phyloP scores from a whole-genome alignment of 1,140 invertebrate species.

The Araneus ventricosus region DNA sequence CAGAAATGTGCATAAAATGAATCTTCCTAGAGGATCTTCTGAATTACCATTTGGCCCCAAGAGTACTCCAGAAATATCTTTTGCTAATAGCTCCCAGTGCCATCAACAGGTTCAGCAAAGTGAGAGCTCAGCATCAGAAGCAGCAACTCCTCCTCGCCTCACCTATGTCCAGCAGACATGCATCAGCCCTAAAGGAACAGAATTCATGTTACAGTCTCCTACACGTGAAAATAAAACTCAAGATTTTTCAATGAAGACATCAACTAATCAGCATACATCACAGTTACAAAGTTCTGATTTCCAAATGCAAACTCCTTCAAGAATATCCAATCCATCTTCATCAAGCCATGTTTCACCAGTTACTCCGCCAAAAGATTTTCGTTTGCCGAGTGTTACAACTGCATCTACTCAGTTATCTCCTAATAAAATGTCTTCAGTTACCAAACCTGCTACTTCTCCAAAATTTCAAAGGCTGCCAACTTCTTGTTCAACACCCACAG shows the following conservation, averaged over 20 bases:
- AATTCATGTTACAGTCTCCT: constrained; percentile 63
- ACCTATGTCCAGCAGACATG: constrained; percentile 49
- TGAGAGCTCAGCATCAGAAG: constrained; percentile 39
- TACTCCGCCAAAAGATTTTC: constrained; percentile 49
- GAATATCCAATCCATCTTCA: constrained; percentile 39
- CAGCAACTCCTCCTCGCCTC: constrained; percentile 32
- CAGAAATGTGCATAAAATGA: constrained; percentile 74
- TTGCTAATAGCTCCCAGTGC: constrained; percentile 24
- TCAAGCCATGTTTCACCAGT: constrained; percentile 63
- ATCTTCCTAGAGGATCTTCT: constrained; percentile 59
- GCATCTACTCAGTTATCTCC: constrained; percentile 50
- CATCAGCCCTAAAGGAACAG: constrained; percentile 66
- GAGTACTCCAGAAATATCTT: constrained; percentile 42
- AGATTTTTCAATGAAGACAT: constrained; percentile 55
- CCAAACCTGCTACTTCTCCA: constrained; percentile 24
- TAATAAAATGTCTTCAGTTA: constrained; percentile 45
- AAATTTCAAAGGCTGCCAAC: constrained; percentile 68
- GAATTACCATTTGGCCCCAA: constrained; percentile 64
- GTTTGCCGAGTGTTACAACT: constrained; percentile 23
- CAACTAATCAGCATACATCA: constrained; percentile 62
- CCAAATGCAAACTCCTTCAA: constrained; percentile 62
- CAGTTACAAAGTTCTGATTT: constrained; percentile 58
- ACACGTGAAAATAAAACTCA: constrained; percentile 61
- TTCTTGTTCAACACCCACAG: constrained; percentile 38
- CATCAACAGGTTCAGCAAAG: constrained; percentile 39